Evolutionary conservation across 2,888 invertebrate genomes (phyloP).

Genomic region (Lochmaea capreae): DNA sequence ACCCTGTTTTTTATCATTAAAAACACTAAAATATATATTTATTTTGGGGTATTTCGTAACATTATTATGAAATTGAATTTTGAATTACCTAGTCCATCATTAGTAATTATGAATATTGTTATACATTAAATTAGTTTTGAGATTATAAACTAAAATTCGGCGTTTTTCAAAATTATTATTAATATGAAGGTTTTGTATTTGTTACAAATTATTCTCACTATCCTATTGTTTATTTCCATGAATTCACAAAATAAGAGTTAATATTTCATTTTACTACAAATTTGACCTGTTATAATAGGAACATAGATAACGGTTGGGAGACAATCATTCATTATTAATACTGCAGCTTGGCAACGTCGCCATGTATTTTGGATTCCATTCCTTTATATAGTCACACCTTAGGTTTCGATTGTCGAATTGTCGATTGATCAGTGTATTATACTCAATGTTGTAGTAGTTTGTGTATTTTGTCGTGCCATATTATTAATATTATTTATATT

Average conservation of each 20-base stretch:
- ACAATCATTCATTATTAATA: not conserved
- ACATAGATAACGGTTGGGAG: no score
- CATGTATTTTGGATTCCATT: constrained; percentile 8
- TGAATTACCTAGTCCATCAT: not conserved
- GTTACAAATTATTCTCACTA: not conserved
- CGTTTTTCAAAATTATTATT: not conserved
- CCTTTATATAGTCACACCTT: constrained; percentile 13
- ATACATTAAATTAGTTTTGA: not conserved
- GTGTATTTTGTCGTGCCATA: constrained; percentile 63
- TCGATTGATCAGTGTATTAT: constrained; percentile 62
- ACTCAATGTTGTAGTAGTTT: constrained; percentile 61
- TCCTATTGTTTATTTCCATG: no score
- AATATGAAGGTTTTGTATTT: not conserved
- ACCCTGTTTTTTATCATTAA: not conserved
- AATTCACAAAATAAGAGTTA: no score
- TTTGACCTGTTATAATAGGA: no score
- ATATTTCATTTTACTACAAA: no score
- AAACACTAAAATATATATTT: not conserved
- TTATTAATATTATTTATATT: constrained; percentile 59
- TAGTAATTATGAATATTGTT: not conserved
- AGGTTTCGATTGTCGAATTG: constrained; percentile 19
- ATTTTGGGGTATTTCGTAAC: not conserved
- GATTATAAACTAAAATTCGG: not conserved
- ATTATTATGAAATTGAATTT: not conserved
- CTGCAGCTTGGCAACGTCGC: not conserved